These are phyloP conservation scores for Hucho hucho DNA, from an alignment of 2,113 vertebrate genomes.

Conservation along the genomic window DNA sequence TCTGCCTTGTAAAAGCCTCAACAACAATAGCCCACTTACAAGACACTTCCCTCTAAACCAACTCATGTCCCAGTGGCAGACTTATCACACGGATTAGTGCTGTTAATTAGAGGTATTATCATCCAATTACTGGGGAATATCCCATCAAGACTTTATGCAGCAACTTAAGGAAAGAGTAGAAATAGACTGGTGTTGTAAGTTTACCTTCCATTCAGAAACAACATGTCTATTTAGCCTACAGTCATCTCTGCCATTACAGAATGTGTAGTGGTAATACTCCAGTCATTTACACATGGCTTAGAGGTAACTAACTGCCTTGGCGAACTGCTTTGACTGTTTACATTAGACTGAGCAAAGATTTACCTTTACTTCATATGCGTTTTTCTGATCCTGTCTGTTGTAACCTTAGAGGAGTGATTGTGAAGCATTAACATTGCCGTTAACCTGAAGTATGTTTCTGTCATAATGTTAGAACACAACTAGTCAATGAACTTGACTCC, in stretches of 20 bases:
- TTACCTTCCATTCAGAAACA: neutral
- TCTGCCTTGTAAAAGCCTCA: conserved; percentile 41
- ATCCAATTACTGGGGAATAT: conserved; percentile 35
- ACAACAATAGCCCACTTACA: conserved; percentile 41
- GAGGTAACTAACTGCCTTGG: neutral
- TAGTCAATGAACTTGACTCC: no score
- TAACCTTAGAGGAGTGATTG: no score
- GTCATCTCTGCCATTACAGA: neutral
- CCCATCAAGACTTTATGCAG: neutral
- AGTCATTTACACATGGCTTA: neutral
- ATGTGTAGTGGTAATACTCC: neutral
- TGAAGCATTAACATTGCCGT: no score
- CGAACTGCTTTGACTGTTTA: neutral
- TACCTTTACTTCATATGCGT: no score
- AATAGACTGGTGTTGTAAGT: neutral
- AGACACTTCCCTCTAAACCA: conserved; percentile 74
- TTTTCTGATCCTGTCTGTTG: no score
- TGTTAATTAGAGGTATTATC: conserved; percentile 46
- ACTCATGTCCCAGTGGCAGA: conserved; percentile 46
- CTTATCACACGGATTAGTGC: conserved; percentile 48
- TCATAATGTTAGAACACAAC: no score
- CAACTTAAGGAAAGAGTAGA: conserved; percentile 1
- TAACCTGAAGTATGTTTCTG: no score
- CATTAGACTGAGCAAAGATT: neutral
- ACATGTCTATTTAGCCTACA: neutral